Evolutionary conservation across 2,888 invertebrate genomes (phyloP).

Genomic region (Palloptera scutellata): DNA sequence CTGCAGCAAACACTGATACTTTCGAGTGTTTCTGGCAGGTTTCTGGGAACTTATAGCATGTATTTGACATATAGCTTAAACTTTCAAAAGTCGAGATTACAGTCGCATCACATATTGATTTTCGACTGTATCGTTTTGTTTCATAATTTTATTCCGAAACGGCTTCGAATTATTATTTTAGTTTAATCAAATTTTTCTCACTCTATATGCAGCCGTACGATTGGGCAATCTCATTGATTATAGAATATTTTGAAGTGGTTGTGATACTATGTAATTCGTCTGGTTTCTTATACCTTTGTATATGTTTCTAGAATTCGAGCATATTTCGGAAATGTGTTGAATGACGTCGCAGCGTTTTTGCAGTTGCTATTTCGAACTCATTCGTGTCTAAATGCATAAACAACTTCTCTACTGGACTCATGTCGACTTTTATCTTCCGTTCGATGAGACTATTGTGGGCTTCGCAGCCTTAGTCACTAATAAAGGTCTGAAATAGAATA

Average conservation of each 20-base stretch:
- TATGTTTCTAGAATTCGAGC: constrained; percentile 31
- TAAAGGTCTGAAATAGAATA: constrained; percentile 71
- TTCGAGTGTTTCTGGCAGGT: constrained; percentile 15
- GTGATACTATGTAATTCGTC: constrained; percentile 43
- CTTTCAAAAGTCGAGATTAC: constrained; percentile 56
- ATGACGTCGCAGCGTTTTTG: constrained; percentile 59
- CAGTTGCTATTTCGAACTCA: constrained; percentile 56
- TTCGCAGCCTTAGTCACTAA: constrained; percentile 88
- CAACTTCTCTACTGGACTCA: constrained; percentile 52
- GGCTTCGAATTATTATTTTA: too few species aligned
- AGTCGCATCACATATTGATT: constrained; percentile 37
- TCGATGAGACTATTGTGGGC: constrained; percentile 94
- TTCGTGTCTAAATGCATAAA: constrained; percentile 58
- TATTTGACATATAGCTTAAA: constrained; percentile 61
- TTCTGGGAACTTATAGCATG: constrained; percentile 59
- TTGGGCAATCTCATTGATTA: constrained; percentile 62
- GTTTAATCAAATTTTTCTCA: constrained; percentile 44
- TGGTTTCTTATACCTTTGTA: constrained; percentile 8
- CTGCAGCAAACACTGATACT: neutral
- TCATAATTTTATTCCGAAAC: too few species aligned
- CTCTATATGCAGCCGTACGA: constrained; percentile 55
- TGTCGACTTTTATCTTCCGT: constrained; percentile 65
- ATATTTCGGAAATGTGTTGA: constrained; percentile 45
- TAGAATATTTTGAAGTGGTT: constrained; percentile 51
- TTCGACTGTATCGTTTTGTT: constrained; percentile 37